Conservation (phyloP, 2,113 vertebrate genomes). For the Pluvialis apricaria region DNA sequence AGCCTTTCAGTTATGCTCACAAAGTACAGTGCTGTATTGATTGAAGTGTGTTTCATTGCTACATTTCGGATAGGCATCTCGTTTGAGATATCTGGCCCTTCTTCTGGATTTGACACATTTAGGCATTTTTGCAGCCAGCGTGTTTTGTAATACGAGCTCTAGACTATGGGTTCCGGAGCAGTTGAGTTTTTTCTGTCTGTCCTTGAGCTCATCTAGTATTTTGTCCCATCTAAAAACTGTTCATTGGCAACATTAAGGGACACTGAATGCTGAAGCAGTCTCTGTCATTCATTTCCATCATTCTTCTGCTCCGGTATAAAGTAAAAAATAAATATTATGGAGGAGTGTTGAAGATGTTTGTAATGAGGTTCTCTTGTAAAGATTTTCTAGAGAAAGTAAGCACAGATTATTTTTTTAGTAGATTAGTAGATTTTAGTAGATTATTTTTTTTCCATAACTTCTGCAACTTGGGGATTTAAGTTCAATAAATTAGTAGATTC, state of each 20-base stretch:
- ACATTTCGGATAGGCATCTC: not conserved
- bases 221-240: not conserved
- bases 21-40: not conserved
- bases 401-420: not conserved
- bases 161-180: not conserved
- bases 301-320: not conserved
- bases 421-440: too few species aligned
- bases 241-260: not conserved
- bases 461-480: not conserved
- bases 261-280: not conserved
- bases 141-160: not conserved
- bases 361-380: not conserved
- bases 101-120: not conserved
- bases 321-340: not conserved
- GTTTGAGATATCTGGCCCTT: not conserved
- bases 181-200: not conserved
- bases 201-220: not conserved
- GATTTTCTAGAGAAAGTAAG: not conserved
- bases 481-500: not conserved
- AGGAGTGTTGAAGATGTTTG: not conserved
- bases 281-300: not conserved
- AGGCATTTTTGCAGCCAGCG: not conserved
- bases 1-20: not conserved
- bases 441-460: accelerated
- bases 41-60: not conserved